Evolutionary conservation across 2,113 vertebrate species (phyloP).

Genomic region (Stercorarius parasiticus): DNA sequence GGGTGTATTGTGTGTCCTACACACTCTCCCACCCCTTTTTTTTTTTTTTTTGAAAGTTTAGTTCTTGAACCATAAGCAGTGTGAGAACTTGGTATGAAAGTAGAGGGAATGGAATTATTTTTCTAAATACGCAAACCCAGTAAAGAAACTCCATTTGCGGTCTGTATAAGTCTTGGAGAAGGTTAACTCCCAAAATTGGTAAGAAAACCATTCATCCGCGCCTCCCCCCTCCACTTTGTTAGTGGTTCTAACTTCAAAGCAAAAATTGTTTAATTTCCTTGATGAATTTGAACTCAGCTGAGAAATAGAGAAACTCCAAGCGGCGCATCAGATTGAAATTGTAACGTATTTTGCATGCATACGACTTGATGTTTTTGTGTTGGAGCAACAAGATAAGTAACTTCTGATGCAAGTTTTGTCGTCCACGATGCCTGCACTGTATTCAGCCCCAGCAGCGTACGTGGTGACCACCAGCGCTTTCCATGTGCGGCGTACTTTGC

Average conservation of each 20-base stretch:
- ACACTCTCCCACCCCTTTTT: not conserved
- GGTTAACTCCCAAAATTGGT: not conserved
- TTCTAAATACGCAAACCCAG: not conserved
- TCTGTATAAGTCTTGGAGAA: not conserved
- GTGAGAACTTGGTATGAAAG: not conserved
- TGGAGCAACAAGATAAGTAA: not conserved
- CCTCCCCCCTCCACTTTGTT: not conserved
- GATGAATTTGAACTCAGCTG: not conserved
- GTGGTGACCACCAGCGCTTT: accelerated
- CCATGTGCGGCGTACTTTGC: accelerated
- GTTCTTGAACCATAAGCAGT: not conserved
- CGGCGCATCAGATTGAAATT: not conserved
- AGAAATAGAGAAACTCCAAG: not conserved
- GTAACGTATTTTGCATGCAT: not conserved
- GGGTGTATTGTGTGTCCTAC: not conserved
- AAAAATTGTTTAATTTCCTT: not conserved
- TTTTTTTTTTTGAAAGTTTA: not conserved
- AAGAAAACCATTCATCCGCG: not conserved
- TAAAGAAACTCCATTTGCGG: not conserved
- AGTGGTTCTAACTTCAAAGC: not conserved
- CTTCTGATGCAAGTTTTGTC: not conserved
- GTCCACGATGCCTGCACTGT: not conserved
- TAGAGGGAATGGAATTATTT: not conserved
- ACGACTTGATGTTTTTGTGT: not conserved
- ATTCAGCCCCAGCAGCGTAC: not conserved